Evolutionary conservation across 2,888 invertebrate genomes (phyloP), one percentile per base, ranked within the genome.

Genomic region (Zeuzera pyrina): DNA sequence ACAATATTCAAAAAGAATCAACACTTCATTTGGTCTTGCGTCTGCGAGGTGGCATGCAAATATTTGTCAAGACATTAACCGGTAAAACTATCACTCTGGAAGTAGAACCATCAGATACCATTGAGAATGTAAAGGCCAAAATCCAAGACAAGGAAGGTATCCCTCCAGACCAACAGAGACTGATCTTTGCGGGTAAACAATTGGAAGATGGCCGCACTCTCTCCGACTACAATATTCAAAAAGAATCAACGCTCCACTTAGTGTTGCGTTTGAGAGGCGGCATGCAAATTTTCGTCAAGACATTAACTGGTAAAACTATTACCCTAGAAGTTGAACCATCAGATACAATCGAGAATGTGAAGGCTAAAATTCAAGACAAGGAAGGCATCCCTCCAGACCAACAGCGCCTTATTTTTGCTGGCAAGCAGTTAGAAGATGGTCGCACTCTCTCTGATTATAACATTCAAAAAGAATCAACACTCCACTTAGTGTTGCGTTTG

Each of bases 1-100:
- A 71, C 19, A 71, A 71, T 10, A 71, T 71, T 1, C 71, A 72
- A 2, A 72, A 71, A 2, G 71, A 71, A 13, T 71, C 70, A 0
- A 71, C 71, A 0, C 57, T 71, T 0, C 71, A 71, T 5, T 21
- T 71, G 2, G 71, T 71, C 0, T 13, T 71, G 1, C 67, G 71
- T 52, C 62, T 71, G 0, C 49, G 71, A 2, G 70, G 70, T 29
- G 70, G 70, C 7, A 39, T 39, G 39, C 39, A 42, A n/a, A 42
- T 39, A n/a, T 42, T 42, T 7, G 41, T 41, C 0, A 41, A 41
- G 23, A 41, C 41, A 12, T 21, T 41, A 1, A 41, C 41, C 15
- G 41, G 41, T 2, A 41, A 41, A 8, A 41, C 41, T 2, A 41
- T 41, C 22, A 41, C 41, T 13, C 19, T 41, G 10, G 41, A 41